phyloP scores from a whole-genome alignment of 2,113 vertebrate species.

The Physeter macrocephalus region DNA sequence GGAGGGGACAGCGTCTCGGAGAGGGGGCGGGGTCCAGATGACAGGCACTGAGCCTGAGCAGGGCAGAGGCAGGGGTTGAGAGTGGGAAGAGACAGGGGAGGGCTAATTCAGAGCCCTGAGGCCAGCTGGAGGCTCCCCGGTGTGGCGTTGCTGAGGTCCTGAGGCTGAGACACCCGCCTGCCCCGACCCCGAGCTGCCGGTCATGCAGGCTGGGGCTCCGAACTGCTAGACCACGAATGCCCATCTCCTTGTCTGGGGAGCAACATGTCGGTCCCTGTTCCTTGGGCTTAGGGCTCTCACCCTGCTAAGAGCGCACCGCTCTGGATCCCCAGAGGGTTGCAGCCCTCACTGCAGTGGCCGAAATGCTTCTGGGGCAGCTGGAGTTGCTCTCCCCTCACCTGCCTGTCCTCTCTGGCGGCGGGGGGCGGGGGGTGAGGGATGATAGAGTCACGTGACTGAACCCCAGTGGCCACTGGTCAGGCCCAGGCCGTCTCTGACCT shows the following conservation, averaged over 20 bases:
- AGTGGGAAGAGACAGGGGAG: background rate
- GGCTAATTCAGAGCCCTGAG: background rate
- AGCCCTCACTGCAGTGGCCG: background rate
- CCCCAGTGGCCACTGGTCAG: background rate
- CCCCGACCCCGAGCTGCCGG: background rate
- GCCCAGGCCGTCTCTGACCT: background rate
- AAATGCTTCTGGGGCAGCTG: background rate
- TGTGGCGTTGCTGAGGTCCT: background rate
- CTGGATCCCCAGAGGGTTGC: background rate
- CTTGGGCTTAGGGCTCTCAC: background rate
- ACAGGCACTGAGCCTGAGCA: background rate
- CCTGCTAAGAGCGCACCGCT: background rate
- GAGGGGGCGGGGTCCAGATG: background rate
- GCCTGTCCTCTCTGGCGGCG: background rate
- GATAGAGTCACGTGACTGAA: background rate
- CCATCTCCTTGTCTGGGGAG: background rate
- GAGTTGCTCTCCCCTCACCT: background rate
- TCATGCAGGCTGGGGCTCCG: background rate
- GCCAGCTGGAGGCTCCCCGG: background rate
- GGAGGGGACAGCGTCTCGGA: background rate
- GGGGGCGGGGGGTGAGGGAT: accelerated
- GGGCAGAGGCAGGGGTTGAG: background rate
- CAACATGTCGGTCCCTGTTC: background rate
- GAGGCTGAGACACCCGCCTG: background rate
- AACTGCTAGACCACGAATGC: no score